Conservation (phyloP, 53 echinoderm and acorn worm genomes). For the Holothuria scabra region DNA sequence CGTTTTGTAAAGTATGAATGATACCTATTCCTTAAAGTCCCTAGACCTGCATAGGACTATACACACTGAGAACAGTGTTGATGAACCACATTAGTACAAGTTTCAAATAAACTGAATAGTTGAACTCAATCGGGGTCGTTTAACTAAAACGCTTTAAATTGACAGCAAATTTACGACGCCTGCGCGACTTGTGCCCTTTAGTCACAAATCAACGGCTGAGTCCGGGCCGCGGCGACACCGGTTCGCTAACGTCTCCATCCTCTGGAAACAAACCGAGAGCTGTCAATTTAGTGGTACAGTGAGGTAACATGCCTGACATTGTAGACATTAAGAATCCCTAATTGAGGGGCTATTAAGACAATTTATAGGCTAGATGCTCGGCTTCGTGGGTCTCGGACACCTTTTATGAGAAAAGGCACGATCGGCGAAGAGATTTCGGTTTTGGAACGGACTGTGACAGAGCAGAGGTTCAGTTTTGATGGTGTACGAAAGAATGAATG, state of each 20-base stretch:
- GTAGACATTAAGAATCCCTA: slow-evolving; percentile 26
- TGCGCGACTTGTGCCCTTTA: not conserved
- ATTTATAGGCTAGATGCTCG: slow-evolving; percentile 3
- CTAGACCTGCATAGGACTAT: no score
- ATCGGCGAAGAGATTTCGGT: slow-evolving; percentile 12
- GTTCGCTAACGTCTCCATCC: no score
- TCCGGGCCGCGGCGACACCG: slow-evolving; percentile 15
- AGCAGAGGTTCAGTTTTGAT: not conserved
- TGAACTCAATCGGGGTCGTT: slow-evolving; percentile 34
- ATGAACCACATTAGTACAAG: slow-evolving; percentile 14
- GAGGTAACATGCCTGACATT: not conserved
- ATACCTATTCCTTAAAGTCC: no score
- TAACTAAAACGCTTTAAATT: slow-evolving; percentile 38
- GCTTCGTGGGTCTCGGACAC: slow-evolving; percentile 9
- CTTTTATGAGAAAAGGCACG: slow-evolving; percentile 29
- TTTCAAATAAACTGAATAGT: slow-evolving; percentile 31
- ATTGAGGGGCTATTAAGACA: slow-evolving; percentile 43
- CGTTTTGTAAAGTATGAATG: no score
- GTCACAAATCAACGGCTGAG: slow-evolving; percentile 6
- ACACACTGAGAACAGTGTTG: not conserved
- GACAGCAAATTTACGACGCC: slow-evolving; percentile 26
- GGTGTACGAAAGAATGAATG: not conserved
- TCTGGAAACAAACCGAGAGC: not conserved
- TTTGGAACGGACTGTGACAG: not conserved
- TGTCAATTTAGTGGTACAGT: slow-evolving; percentile 13